Evolutionary conservation across 1,140 invertebrate genomes (phyloP).

Genomic region (Micrasema minimum): DNA sequence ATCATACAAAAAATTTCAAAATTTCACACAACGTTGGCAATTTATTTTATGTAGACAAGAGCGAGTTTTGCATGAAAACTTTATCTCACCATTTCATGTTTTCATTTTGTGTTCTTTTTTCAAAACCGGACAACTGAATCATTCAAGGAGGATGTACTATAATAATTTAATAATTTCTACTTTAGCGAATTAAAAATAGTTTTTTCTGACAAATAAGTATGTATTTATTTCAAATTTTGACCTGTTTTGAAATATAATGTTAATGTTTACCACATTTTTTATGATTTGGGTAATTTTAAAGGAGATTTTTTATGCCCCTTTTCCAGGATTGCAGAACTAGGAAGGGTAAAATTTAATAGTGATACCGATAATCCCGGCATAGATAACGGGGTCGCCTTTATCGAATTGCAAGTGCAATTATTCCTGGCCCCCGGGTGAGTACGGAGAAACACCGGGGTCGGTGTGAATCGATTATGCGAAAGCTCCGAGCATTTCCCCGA

Average conservation of each 20-base stretch:
- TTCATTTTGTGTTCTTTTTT: not conserved
- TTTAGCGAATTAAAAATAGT: too few relatives aligned
- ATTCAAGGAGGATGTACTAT: too few relatives aligned
- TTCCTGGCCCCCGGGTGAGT: constrained; percentile 19
- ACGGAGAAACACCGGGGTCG: not conserved
- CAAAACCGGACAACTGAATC: too few relatives aligned
- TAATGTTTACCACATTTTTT: too few relatives aligned
- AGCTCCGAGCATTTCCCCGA: constrained; percentile 35
- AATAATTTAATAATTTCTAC: too few relatives aligned
- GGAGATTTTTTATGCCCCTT: too few relatives aligned
- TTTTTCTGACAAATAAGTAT: too few relatives aligned
- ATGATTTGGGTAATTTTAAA: too few relatives aligned
- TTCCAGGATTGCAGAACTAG: constrained; percentile 4
- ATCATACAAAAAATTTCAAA: not conserved
- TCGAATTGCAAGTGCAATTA: constrained; percentile 48
- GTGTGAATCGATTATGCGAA: constrained; percentile 44
- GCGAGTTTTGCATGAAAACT: not conserved
- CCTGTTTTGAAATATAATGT: too few relatives aligned
- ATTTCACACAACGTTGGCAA: not conserved
- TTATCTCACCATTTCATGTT: not conserved
- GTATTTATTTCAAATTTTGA: too few relatives aligned
- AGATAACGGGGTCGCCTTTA: constrained; percentile 46
- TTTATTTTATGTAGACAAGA: not conserved
- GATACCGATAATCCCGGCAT: constrained; percentile 26
- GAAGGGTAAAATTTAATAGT: not conserved